Base-by-base conservation (phyloP, 2,113 vertebrate species). In the Stomatorhinus ivindoensis region DNA sequence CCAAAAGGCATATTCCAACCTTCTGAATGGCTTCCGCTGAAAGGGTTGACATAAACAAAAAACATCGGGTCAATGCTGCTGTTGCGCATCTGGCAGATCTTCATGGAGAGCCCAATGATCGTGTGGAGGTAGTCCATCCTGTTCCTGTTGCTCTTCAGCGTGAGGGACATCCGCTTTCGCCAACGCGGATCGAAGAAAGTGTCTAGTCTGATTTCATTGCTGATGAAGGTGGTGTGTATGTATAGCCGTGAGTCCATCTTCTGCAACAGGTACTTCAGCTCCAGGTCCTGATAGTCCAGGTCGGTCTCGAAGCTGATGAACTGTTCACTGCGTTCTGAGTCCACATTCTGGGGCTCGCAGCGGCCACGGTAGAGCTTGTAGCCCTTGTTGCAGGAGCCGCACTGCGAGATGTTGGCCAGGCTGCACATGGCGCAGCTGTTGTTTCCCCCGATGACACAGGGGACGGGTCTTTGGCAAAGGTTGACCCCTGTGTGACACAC, bases 391-490 rank as follows among this genome's bases (percentile, higher is more conserved):
- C 98, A 99, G 7, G 98, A 99, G 92, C 98, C 98, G 0, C 98
- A 99, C 91, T 98, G 97, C 0, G 98, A 99, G 94, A 99, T 99
- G 96, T 99, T 99, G 91, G 98, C 97, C 90, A 99, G 95, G 92
- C 98, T 99, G 95, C 98, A 99, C 98, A 99, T 99, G 94, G 98
- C 98, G 21, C 98, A 99, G 94, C 98, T 99, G 95, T 99, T 98
- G 96, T 99, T 99, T 88, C 98, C 98, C 0, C 98, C 98, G 0
- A 99, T 99, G 94, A 98, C 96, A 91, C 98, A 99, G 1, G 98
- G 98, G 92, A 99, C 98, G 58, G 98, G 97, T 27, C 98, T 97
- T 94, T 99, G 98, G 94, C 98, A 99, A 89, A 99, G 94, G 0
- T 96, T 98, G 92, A 97, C 97, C 73, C 98, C 98, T 0, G 98